A percentile compares a stretch with the other conserved stretches of the same genome.
Evolutionary conservation across 2,113 vertebrate genomes (phyloP).

Genomic region (Calonectris borealis): DNA sequence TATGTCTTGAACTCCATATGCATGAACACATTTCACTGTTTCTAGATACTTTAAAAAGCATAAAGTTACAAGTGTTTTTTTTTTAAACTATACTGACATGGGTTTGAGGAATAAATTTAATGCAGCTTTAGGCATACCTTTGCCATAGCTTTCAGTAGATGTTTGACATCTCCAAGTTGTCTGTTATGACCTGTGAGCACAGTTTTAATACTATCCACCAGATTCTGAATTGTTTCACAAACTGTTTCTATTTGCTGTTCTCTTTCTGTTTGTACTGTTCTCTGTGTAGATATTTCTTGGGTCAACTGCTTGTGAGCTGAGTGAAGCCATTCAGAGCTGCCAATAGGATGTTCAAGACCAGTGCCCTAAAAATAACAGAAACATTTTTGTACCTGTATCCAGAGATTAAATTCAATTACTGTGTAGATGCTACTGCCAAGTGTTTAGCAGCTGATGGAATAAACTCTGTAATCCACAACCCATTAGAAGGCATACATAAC

Average conservation of each 20-base stretch:
- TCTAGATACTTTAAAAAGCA: neutral
- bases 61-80: neutral
- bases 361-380: constrained; percentile 79
- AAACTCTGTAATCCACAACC: neutral
- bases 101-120: neutral
- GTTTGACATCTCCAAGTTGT: constrained; percentile 93
- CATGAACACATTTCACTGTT: neutral
- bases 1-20: neutral
- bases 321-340: constrained; percentile 92
- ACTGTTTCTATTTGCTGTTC: constrained; percentile 92
- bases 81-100: neutral
- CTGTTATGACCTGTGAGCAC: constrained; percentile 94
- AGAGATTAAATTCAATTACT: neutral
- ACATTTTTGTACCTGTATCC: neutral
- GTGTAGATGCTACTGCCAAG: neutral
- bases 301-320: constrained; percentile 90
- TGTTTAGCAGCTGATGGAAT: neutral
- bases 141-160: constrained; percentile 96
- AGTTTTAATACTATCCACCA: constrained; percentile 95
- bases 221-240: constrained; percentile 90
- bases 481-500: neutral
- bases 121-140: constrained; percentile 78
- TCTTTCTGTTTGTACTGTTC: constrained; percentile 85
- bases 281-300: constrained; percentile 87
- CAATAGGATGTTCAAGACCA: constrained; percentile 85